Conservation (phyloP, 2,797 vertebrate genomes). For the Sebastes melanostomus region DNA sequence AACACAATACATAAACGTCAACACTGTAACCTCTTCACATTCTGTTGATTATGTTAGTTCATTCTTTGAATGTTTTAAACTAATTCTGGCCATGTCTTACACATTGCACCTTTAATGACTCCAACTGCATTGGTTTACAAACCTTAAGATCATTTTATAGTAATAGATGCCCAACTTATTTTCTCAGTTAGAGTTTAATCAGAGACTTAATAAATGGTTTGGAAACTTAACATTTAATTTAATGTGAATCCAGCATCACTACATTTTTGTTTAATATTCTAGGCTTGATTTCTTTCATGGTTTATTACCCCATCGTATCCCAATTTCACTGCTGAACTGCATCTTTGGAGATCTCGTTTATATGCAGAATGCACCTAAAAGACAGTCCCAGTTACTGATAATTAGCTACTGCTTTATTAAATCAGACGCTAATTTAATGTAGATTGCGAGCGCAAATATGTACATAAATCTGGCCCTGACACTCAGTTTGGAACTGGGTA, state of each 20-base stretch:
- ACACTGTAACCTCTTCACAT: neutral
- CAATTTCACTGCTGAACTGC: slow-evolving; percentile 14
- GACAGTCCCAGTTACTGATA: slow-evolving; percentile 53
- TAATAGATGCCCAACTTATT: neutral
- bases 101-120: neutral
- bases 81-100: neutral
- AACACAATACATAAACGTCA: neutral
- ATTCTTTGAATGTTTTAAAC: neutral
- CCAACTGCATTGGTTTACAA: neutral
- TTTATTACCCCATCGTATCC: slow-evolving; percentile 3
- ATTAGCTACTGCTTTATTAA: slow-evolving; percentile 60
- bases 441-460: slow-evolving; percentile 62
- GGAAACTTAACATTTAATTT: slow-evolving; percentile 19
- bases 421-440: slow-evolving; percentile 68
- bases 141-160: neutral
- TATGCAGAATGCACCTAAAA: slow-evolving; percentile 41
- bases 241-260: neutral
- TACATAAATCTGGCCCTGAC: slow-evolving; percentile 62
- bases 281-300: slow-evolving; percentile 26
- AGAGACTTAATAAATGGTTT: neutral
- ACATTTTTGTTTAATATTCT: slow-evolving; percentile 20
- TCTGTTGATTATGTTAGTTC: too few species aligned
- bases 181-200: slow-evolving; percentile 1
- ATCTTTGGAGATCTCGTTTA: slow-evolving; percentile 38
- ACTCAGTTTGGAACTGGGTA: slow-evolving; percentile 34